Evolutionary conservation across 2,888 invertebrate species (phyloP).

Genomic region (Leucozona laternaria): DNA sequence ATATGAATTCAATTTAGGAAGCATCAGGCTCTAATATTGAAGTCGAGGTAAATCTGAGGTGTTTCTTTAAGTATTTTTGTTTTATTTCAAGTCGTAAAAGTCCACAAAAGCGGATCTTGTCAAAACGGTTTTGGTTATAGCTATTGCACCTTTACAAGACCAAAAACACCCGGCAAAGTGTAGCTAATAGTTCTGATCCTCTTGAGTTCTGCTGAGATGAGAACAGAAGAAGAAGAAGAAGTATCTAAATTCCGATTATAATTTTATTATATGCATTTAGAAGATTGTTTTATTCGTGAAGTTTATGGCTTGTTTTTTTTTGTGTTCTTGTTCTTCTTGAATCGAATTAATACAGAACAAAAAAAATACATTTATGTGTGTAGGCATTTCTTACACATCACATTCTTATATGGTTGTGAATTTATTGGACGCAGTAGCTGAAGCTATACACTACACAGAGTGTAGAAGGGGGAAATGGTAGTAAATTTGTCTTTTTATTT

Average conservation of each 20-base stretch:
- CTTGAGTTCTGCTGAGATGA: neutral
- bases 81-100: constrained; percentile 72
- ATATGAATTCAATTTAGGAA: constrained; percentile 58
- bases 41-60: constrained; percentile 34
- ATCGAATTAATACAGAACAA: constrained; percentile 10
- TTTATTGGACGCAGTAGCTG: constrained; percentile 74
- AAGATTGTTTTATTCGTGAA: constrained; percentile 70
- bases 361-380: neutral
- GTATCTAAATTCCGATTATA: constrained; percentile 34
- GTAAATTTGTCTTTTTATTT: constrained; percentile 73
- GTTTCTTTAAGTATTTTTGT: constrained; percentile 72
- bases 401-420: constrained; percentile 46
- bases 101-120: constrained; percentile 74
- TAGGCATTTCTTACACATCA: constrained; percentile 20
- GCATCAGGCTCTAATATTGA: neutral
- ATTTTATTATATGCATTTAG: constrained; percentile 40
- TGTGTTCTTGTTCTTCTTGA: neutral
- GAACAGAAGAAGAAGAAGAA: neutral
- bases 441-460: neutral
- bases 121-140: constrained; percentile 66
- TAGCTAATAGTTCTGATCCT: constrained; percentile 17
- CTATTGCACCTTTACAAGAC: constrained; percentile 15
- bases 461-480: constrained; percentile 46
- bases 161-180: neutral
- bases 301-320: constrained; percentile 59